These are phyloP conservation scores for Scolopax rusticola DNA, from an alignment of 2,797 vertebrate species.

Conservation along the genomic window DNA sequence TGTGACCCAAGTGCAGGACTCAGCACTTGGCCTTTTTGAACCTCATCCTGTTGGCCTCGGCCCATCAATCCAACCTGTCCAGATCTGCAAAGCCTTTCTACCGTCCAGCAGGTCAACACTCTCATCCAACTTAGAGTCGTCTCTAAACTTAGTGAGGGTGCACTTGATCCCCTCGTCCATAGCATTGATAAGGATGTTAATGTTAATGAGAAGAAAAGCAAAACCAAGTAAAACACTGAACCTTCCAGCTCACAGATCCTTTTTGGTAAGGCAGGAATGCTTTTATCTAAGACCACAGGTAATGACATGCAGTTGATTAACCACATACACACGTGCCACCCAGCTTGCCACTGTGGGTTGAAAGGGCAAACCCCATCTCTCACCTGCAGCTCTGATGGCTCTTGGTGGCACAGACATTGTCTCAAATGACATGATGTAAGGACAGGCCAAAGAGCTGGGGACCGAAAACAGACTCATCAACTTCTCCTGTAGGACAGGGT, in stretches of 20 bases:
- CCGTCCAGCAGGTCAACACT: too few species aligned
- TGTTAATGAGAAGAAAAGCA: background rate
- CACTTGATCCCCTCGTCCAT: too few species aligned
- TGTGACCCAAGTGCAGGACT: too few species aligned
- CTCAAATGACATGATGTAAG: background rate
- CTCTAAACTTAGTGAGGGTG: too few species aligned
- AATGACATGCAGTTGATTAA: background rate
- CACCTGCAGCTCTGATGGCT: background rate
- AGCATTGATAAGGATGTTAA: too few species aligned
- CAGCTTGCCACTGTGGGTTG: background rate
- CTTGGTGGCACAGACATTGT: background rate
- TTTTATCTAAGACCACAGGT: background rate
- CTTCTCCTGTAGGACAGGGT: background rate
- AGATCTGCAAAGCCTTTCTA: too few species aligned
- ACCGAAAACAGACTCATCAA: background rate
- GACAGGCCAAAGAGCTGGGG: background rate
- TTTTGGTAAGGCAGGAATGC: accelerated
- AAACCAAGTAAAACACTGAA: background rate
- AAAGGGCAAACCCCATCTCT: background rate
- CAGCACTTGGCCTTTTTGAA: too few species aligned
- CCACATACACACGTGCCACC: accelerated
- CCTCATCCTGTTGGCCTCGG: too few species aligned
- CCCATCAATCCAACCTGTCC: too few species aligned
- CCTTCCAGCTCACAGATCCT: background rate
- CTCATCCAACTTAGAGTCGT: too few species aligned